Evolutionary conservation across 2,888 invertebrate genomes (phyloP).

Genomic region (Papilio gigon): DNA sequence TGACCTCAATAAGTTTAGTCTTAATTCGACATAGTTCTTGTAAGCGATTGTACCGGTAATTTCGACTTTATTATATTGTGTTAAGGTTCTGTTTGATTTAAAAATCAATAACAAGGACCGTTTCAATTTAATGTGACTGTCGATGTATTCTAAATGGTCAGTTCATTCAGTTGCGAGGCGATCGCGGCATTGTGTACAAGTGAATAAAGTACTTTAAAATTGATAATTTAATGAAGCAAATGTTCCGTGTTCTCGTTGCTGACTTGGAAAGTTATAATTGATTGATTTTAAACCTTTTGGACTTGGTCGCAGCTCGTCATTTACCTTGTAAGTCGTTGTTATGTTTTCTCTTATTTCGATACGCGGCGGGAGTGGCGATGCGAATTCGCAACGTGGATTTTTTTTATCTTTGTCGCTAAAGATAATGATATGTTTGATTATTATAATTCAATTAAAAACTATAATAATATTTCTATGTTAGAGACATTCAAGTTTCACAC

Average conservation of each 20-base stretch:
- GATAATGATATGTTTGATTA: background rate
- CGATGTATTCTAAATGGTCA: conserved; percentile 61
- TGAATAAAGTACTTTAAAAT: conserved; percentile 42
- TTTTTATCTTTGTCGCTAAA: conserved; percentile 10
- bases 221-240: conserved; percentile 27
- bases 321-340: conserved; percentile 19
- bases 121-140: conserved; percentile 49
- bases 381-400: conserved; percentile 3
- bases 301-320: background rate
- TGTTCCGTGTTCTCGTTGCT: conserved; percentile 37
- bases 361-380: background rate
- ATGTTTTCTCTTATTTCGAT: conserved; percentile 1
- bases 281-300: conserved; percentile 17
- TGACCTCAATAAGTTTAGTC: conserved; percentile 70
- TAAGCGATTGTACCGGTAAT: conserved; percentile 27
- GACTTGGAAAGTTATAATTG: conserved; percentile 1
- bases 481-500: background rate
- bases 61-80: conserved; percentile 25
- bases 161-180: conserved; percentile 51
- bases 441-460: background rate
- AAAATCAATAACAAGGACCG: conserved; percentile 42
- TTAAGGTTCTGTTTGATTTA: conserved; percentile 48
- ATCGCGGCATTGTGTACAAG: conserved; percentile 48
- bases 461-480: too few relatives aligned
- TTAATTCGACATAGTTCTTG: conserved; percentile 53